Conservation (phyloP, 2,797 vertebrate genomes). For the Dendrocincla fuliginosa region DNA sequence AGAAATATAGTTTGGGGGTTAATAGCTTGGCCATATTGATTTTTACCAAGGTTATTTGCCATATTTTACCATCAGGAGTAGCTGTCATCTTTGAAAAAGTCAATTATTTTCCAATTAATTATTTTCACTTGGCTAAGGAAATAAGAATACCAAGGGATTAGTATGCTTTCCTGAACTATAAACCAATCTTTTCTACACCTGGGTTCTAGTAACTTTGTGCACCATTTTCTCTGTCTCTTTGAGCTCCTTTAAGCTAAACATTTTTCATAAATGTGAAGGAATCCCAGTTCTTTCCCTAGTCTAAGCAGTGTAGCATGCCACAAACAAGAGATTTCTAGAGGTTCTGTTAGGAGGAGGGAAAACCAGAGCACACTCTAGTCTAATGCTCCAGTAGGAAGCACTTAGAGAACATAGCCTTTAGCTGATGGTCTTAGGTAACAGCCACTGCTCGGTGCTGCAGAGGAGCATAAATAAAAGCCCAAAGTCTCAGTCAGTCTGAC, state of each 20-base stretch:
- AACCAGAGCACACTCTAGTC: not conserved
- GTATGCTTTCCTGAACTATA: not conserved
- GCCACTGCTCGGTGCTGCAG: not conserved
- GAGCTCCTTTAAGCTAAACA: not conserved
- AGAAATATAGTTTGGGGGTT: constrained; percentile 5
- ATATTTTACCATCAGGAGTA: constrained; percentile 18
- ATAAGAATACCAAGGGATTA: not conserved
- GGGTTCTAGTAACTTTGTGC: not conserved
- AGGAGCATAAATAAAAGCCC: not conserved
- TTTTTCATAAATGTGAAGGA: not conserved
- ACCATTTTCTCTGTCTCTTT: not conserved
- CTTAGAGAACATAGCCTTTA: not conserved
- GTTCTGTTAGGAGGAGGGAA: not conserved
- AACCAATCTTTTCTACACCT: not conserved
- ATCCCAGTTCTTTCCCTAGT: not conserved
- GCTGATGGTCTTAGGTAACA: not conserved
- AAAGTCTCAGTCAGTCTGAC: not conserved
- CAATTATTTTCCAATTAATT: not conserved
- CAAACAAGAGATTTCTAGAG: not conserved
- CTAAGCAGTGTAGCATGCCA: not conserved
- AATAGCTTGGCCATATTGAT: constrained; percentile 28
- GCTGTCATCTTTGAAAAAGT: not conserved
- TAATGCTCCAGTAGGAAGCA: not conserved
- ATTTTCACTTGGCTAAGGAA: not conserved
- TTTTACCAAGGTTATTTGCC: constrained; percentile 19